phyloP scores from a whole-genome alignment of 2,113 vertebrate species.

The Hydrochoerus hydrochaeris region DNA sequence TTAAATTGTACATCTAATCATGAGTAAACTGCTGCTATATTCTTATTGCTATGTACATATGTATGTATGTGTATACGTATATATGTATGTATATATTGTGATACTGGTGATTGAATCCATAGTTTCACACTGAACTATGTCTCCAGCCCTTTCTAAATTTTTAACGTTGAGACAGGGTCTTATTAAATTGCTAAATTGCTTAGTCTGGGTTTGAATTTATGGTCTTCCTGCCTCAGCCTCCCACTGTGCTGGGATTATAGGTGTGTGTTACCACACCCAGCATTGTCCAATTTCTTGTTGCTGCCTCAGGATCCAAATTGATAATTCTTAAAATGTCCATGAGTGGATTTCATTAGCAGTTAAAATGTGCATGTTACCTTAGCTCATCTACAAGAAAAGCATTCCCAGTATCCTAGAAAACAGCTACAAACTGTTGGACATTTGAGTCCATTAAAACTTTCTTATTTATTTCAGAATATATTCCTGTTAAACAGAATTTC shows the following conservation, averaged over 20 bases:
- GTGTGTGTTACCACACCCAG: background rate
- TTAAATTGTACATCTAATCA: background rate
- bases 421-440: background rate
- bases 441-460: conserved; percentile 35
- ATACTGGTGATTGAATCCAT: background rate
- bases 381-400: background rate
- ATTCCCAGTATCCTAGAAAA: background rate
- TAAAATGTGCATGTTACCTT: background rate
- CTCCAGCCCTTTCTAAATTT: background rate
- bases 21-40: background rate
- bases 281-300: background rate
- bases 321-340: conserved; percentile 32
- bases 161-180: background rate
- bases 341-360: conserved; percentile 18
- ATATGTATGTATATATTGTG: background rate
- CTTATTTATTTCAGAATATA: background rate
- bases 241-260: background rate
- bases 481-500: background rate
- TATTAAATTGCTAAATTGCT: background rate
- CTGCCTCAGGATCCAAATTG: background rate
- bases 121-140: background rate
- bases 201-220: background rate
- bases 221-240: background rate
- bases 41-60: background rate
- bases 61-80: background rate